Evolutionary conservation across 1,140 invertebrate species (phyloP), one percentile per base, ranked within the genome.

Genomic region (Calephelis nemesis): DNA sequence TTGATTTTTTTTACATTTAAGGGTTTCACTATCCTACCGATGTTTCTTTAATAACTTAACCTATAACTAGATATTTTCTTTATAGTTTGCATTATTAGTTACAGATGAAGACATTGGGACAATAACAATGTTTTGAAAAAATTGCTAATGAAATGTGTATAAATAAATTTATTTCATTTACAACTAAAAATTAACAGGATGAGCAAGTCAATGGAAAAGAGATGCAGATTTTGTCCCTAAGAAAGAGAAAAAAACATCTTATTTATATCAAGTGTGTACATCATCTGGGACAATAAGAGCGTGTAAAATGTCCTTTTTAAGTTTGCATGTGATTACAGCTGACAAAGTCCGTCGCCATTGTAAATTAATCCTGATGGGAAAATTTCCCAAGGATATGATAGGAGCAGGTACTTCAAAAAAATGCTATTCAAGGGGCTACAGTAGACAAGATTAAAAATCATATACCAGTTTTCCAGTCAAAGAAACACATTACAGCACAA

Each of bases 401-500:
- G 48, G 7, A 6, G 4, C 7, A 48, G 47, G 47, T 48, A 48
- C 47, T 48, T 48, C 47, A 12, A 49, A 49, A 0, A 49, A n/a
- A 49, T 49, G 7, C 48, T 49, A 49, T 49, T 49, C 47, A 7
- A 48, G 47, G 12, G 47, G 10, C 47, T 48, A 48, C 47, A 48
- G 47, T 48, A 48, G 47, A 48, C 47, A 48, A 48, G 12, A 11
- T 48, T 48, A 48, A 48, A 48, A 48, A 48, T 48, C 42, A 42
- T 8, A 42, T 42, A 42, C 7, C 47, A 48, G 47, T 9, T 48
- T 48, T 48, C 47, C 47, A 48, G 47, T 48, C 42, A 52, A 52
- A 52, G 50, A 52, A 52, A 52, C 50, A 52, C 13, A 52, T 52
- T 52, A 52, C 13, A 52, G 50, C 50, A 52, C 50, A 52, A 52